Conservation (phyloP, 1,140 invertebrate genomes). For the Diorhabda elongata region DNA sequence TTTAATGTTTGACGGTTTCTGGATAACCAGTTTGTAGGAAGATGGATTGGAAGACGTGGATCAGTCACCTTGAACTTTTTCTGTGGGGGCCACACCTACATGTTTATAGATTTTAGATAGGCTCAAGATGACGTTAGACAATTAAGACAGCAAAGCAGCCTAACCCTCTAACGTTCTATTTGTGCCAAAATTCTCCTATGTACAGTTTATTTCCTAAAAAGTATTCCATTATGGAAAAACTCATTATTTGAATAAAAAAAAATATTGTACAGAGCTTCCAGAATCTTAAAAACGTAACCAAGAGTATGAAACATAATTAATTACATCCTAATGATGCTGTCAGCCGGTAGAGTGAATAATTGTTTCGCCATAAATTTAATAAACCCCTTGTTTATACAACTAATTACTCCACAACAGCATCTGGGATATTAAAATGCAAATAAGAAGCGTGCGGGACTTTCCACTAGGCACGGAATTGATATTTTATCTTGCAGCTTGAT, state of each 20-base stretch:
- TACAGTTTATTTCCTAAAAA: background rate
- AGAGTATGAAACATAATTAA: conserved; percentile 4
- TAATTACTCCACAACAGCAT: conserved; percentile 8
- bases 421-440: conserved; percentile 8
- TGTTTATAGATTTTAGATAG: no score
- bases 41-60: no score
- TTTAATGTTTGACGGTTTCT: no score
- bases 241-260: background rate
- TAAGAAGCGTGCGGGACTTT: background rate
- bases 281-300: background rate
- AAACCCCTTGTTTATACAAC: conserved; percentile 14
- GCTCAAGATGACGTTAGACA: no score
- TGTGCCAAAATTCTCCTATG: no score
- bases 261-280: background rate
- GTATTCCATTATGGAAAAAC: background rate
- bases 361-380: conserved; percentile 15
- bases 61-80: no score
- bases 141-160: no score
- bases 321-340: conserved; percentile 1
- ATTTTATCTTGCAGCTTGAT: no score
- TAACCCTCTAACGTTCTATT: no score
- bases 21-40: no score
- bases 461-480: no score
- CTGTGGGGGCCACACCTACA: no score
- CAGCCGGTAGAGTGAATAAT: conserved; percentile 4